Conservation (phyloP, 2,113 vertebrate species). For the Sturnus vulgaris region DNA sequence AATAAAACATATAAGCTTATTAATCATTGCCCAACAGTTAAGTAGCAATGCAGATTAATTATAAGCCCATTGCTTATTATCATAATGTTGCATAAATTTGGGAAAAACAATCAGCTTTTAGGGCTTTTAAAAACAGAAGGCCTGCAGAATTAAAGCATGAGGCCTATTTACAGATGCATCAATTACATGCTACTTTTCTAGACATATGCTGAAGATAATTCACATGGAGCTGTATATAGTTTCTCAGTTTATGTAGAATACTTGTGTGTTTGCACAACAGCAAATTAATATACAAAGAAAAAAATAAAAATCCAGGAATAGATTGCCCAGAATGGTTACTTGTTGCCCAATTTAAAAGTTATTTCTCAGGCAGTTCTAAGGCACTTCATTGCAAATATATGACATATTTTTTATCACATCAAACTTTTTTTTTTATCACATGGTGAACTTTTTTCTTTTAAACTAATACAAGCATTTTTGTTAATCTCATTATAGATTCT, state of each 20-base stretch:
- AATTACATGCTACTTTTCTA: constrained; percentile 62
- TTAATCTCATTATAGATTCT: background rate
- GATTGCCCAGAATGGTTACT: background rate
- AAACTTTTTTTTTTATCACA: background rate
- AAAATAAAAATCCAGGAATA: background rate
- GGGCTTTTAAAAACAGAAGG: constrained; percentile 53
- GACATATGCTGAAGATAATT: constrained; percentile 33
- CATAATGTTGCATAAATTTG: constrained; percentile 48
- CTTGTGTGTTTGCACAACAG: background rate
- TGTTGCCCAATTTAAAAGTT: background rate
- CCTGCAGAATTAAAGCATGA: constrained; percentile 9
- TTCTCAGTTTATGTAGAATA: background rate
- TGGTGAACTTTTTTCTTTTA: background rate
- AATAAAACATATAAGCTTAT: constrained; percentile 28
- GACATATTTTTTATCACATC: background rate
- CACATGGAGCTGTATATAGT: background rate
- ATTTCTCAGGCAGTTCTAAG: background rate
- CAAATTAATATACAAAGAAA: background rate
- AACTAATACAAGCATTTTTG: background rate
- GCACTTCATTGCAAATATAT: background rate
- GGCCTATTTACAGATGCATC: constrained; percentile 12
- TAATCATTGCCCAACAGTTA: constrained; percentile 48
- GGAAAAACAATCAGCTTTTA: constrained; percentile 14
- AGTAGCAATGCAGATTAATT: constrained; percentile 63
- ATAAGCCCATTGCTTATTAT: constrained; percentile 23